These are phyloP conservation scores for Platorchestia sp. DNA, from an alignment of 1,140 invertebrate genomes.

Conservation along the genomic window DNA sequence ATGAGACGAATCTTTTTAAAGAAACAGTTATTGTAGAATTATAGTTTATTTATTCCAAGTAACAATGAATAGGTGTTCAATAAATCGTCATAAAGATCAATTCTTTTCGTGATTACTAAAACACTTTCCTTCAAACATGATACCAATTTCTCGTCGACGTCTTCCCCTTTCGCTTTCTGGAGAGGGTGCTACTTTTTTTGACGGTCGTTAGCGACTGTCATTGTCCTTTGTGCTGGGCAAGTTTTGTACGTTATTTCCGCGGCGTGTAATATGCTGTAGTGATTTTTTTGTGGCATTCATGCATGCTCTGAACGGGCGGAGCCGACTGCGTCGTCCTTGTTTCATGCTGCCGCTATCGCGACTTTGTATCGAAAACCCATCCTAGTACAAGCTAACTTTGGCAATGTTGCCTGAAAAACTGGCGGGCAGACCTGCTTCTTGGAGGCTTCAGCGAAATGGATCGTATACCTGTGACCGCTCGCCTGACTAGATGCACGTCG, in stretches of 20 bases:
- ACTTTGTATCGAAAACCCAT: background rate
- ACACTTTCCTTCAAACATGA: background rate
- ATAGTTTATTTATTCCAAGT: background rate
- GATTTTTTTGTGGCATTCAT: background rate
- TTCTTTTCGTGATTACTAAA: background rate
- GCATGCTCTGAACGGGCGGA: background rate
- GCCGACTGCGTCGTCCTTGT: background rate
- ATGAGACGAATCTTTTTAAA: background rate
- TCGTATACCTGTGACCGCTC: background rate
- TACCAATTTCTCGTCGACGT: background rate
- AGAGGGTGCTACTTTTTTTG: background rate
- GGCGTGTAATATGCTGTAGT: background rate
- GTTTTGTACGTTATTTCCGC: background rate
- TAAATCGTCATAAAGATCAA: background rate
- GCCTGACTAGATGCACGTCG: background rate
- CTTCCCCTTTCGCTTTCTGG: background rate
- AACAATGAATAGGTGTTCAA: background rate
- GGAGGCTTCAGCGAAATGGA: background rate
- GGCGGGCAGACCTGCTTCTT: background rate
- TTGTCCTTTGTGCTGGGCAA: background rate
- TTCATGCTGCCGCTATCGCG: conserved; percentile 40
- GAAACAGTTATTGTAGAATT: background rate
- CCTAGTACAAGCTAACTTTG: background rate
- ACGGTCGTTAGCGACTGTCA: background rate
- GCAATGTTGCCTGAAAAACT: background rate